These are phyloP conservation scores for Parazoanthus darwini DNA, from an alignment of 92 coral and sea anemone genomes.

Conservation along the genomic window DNA sequence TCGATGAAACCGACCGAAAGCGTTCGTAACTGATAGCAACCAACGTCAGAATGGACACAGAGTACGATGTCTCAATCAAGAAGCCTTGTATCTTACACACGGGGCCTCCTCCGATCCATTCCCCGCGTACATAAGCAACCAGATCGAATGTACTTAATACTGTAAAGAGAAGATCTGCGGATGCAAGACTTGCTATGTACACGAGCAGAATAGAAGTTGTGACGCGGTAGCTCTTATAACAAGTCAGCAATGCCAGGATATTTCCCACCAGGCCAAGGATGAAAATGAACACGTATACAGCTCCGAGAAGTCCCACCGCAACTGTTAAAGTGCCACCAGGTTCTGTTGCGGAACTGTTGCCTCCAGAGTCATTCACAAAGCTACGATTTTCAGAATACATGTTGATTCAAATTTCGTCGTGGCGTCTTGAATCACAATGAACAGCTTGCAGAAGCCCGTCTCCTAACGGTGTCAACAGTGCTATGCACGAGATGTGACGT, in stretches of 20 bases:
- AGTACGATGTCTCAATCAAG: slow-evolving; percentile 75
- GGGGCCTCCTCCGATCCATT: slow-evolving; percentile 79
- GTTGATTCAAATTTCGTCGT: not conserved
- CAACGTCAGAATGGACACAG: slow-evolving; percentile 77
- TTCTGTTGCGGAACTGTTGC: not conserved
- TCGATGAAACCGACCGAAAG: slow-evolving; percentile 74
- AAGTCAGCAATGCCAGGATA: slow-evolving; percentile 77
- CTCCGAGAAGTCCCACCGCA: slow-evolving; percentile 14
- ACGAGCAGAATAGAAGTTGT: slow-evolving; percentile 77
- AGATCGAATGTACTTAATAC: slow-evolving; percentile 68
- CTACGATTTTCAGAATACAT: slow-evolving; percentile 5
- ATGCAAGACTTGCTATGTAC: slow-evolving; percentile 82
- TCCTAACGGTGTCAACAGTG: too few species aligned
- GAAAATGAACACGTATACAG: slow-evolving; percentile 19
- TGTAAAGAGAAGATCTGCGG: slow-evolving; percentile 77
- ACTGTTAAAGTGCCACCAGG: slow-evolving; percentile 14
- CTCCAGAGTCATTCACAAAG: slow-evolving; percentile 5
- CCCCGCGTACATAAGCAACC: slow-evolving; percentile 58
- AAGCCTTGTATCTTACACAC: slow-evolving; percentile 82
- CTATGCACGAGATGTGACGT: not conserved
- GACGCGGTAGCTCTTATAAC: slow-evolving; percentile 77
- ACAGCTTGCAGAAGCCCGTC: not conserved
- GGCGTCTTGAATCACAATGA: not conserved
- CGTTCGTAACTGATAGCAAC: slow-evolving; percentile 88
- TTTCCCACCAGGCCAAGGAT: slow-evolving; percentile 21